Conservation (phyloP, 2,113 vertebrate genomes). For the Thamnophis sirtalis region DNA sequence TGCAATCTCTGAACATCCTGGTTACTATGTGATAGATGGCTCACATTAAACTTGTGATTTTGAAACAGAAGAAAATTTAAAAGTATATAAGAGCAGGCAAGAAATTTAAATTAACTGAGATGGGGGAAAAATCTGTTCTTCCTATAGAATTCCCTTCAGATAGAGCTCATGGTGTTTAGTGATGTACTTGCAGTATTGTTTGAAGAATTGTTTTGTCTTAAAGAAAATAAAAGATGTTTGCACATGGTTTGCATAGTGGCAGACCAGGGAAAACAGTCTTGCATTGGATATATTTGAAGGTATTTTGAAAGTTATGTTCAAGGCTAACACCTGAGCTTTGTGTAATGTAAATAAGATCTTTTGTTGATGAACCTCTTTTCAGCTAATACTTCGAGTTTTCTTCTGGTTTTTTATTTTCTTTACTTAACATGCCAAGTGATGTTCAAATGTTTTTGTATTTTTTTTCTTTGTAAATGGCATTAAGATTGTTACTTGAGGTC, state of each 20-base stretch:
- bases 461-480: constrained; percentile 81
- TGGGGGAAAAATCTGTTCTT: constrained; percentile 92
- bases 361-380: constrained; percentile 74
- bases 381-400: constrained; percentile 61
- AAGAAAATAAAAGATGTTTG: constrained; percentile 64
- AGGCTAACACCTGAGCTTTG: constrained; percentile 88
- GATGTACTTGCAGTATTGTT: constrained; percentile 91
- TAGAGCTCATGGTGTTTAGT: constrained; percentile 91
- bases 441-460: constrained; percentile 78
- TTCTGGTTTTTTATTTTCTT: constrained; percentile 67
- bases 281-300: constrained; percentile 68
- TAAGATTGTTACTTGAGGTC: constrained; percentile 81
- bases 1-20: constrained; percentile 78
- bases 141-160: constrained; percentile 92
- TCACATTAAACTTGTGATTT: constrained; percentile 83
- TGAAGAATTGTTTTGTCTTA: constrained; percentile 89
- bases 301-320: constrained; percentile 77
- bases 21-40: constrained; percentile 77
- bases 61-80: constrained; percentile 75
- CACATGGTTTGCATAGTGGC: constrained; percentile 71
- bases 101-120: constrained; percentile 76
- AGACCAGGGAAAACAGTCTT: constrained; percentile 67
- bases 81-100: constrained; percentile 77
- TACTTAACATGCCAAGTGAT: constrained; percentile 83
- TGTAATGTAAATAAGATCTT: constrained; percentile 96